These are phyloP conservation scores for Eleutherodactylus coqui DNA, from an alignment of 2,797 vertebrate species.

Conservation along the genomic window DNA sequence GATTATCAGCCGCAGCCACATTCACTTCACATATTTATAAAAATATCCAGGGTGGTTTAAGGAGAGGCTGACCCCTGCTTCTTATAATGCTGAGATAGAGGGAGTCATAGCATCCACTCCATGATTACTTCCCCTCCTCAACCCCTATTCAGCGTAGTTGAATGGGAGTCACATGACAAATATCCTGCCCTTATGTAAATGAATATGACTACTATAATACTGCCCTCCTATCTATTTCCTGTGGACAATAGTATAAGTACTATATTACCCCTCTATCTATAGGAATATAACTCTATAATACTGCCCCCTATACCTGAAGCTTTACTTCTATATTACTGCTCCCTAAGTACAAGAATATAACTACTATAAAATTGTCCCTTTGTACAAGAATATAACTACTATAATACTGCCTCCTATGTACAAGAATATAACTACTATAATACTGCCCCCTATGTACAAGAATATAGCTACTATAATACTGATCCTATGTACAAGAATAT, in stretches of 20 bases:
- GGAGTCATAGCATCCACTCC: neutral
- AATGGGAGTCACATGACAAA: neutral
- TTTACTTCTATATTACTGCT: neutral
- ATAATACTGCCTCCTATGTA: neutral
- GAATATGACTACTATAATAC: neutral
- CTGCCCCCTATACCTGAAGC: neutral
- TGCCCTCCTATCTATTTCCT: no score
- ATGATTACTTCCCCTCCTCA: neutral
- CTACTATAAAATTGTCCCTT: neutral
- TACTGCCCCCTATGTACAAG: slow-evolving; percentile 3
- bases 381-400: slow-evolving; percentile 14
- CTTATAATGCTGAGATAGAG: neutral
- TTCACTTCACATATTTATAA: neutral
- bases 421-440: slow-evolving; percentile 14
- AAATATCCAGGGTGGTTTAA: neutral
- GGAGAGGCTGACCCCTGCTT: neutral
- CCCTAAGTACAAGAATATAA: neutral
- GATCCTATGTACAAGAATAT: neutral
- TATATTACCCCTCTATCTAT: neutral
- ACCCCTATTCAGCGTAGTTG: neutral
- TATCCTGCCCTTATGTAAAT: no score
- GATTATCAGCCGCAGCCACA: slow-evolving; percentile 17
- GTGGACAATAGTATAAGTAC: neutral
- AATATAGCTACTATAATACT: slow-evolving; percentile 10
- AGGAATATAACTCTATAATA: slow-evolving; percentile 6